Conservation (phyloP, 2,888 invertebrate species). For the Stenolophus ochropezus region DNA sequence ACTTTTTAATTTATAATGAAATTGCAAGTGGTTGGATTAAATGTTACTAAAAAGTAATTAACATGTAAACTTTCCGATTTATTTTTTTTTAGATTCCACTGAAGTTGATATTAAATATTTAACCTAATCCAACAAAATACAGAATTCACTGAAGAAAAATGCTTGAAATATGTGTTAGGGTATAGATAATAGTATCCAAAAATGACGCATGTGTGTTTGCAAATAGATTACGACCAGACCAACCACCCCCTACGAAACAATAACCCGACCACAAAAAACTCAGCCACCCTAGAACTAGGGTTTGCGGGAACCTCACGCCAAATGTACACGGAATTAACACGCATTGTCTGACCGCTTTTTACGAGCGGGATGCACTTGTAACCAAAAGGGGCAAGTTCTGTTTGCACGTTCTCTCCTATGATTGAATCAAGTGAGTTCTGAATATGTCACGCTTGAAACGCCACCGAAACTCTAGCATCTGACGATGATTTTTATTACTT, state of each 20-base stretch:
- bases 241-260: not conserved
- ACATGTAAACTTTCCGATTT: too few relatives aligned
- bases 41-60: too few relatives aligned
- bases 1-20: too few relatives aligned
- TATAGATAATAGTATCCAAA: not conserved
- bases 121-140: too few relatives aligned
- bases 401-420: slow-evolving; percentile 13
- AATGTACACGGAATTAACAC: slow-evolving; percentile 40
- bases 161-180: not conserved
- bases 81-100: too few relatives aligned
- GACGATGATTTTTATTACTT: not conserved
- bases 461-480: not conserved
- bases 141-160: too few relatives aligned
- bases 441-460: slow-evolving; percentile 27
- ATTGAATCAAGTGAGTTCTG: slow-evolving; percentile 17
- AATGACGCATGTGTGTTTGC: not conserved
- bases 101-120: too few relatives aligned
- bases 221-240: not conserved
- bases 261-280: slow-evolving; percentile 15
- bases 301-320: slow-evolving; percentile 25
- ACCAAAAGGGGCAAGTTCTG: slow-evolving; percentile 31
- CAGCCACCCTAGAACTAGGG: not conserved
- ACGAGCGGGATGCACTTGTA: slow-evolving; percentile 35
- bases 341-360: slow-evolving; percentile 21
- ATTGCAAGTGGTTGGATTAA: too few relatives aligned